A percentile compares a stretch with the other conserved stretches of the same genome.
These are phyloP conservation scores for Cenopis cana DNA, from an alignment of 2,888 invertebrate genomes.

Conservation along the genomic window DNA sequence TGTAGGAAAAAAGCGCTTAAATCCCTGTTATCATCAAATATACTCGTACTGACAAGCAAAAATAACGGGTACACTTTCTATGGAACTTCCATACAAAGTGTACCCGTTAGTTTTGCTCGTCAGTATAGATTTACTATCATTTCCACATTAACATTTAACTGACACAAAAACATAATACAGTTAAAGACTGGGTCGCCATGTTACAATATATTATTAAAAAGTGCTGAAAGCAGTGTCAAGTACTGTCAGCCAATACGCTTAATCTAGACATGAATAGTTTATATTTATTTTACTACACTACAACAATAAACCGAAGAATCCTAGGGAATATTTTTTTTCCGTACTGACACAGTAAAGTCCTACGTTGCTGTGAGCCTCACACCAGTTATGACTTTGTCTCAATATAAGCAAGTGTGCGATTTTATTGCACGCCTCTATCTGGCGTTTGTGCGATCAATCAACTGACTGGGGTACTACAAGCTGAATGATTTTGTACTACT, in stretches of 20 bases:
- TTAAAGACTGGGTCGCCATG: too few species aligned
- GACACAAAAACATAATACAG: too few species aligned
- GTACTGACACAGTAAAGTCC: not conserved
- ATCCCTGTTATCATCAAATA: too few species aligned
- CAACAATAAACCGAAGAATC: constrained; percentile 22
- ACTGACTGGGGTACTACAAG: constrained; percentile 24
- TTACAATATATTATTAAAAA: not conserved
- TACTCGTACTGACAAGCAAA: too few species aligned
- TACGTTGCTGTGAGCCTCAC: not conserved
- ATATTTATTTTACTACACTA: constrained; percentile 34
- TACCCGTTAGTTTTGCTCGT: too few species aligned
- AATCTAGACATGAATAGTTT: not conserved
- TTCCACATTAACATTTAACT: too few species aligned
- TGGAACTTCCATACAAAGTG: too few species aligned
- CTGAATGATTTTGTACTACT: constrained; percentile 2
- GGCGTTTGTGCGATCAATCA: constrained; percentile 34
- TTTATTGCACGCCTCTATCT: constrained; percentile 34
- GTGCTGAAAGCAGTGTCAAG: not conserved
- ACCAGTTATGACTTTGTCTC: constrained; percentile 1
- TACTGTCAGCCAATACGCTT: constrained; percentile 14
- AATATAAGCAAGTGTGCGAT: constrained; percentile 3
- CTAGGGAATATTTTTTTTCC: constrained; percentile 27
- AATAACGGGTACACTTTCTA: too few species aligned
- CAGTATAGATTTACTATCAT: too few species aligned
- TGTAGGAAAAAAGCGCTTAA: too few species aligned